Conservation (phyloP, 2,888 invertebrate genomes). For the Drosophila atroscutellata region DNA sequence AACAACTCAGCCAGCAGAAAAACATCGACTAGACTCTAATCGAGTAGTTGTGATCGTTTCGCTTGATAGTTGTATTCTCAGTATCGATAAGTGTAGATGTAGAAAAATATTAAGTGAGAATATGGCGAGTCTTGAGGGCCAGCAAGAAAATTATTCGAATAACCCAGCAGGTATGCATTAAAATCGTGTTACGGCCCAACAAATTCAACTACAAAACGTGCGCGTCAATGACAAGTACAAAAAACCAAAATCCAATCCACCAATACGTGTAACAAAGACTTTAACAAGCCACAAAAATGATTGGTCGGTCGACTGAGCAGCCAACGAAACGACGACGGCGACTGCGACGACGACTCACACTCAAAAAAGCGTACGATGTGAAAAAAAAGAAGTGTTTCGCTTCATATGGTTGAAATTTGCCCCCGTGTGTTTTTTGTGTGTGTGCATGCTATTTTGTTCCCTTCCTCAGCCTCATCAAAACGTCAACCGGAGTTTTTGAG, state of each 20-base stretch:
- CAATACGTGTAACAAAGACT: constrained; percentile 37
- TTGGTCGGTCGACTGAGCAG: constrained; percentile 78
- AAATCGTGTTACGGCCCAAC: constrained; percentile 49
- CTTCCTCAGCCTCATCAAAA: constrained; percentile 33
- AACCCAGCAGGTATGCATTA: constrained; percentile 84
- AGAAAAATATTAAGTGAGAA: constrained; percentile 77
- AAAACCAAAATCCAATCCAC: constrained; percentile 9
- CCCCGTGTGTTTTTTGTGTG: constrained; percentile 69
- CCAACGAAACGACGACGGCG: constrained; percentile 37
- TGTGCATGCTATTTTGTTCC: constrained; percentile 42
- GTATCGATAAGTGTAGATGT: constrained; percentile 65
- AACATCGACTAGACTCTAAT: constrained; percentile 24
- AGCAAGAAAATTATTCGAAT: constrained; percentile 85
- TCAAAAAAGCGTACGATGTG: constrained; percentile 71
- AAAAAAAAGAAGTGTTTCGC: constrained; percentile 73
- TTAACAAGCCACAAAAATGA: constrained; percentile 60
- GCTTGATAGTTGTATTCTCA: constrained; percentile 48
- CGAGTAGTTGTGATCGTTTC: constrained; percentile 29
- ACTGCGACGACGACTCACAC: constrained; percentile 65
- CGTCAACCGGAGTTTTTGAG: constrained; percentile 76
- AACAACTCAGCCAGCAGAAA: neutral
- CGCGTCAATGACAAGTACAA: constrained; percentile 51
- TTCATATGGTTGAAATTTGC: constrained; percentile 75
- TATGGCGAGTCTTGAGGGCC: constrained; percentile 86
- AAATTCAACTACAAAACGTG: constrained; percentile 38